A percentile compares a stretch with the other conserved stretches of the same genome.
phyloP scores from a whole-genome alignment of 2,888 invertebrate species.

The Mongoloraphidia duomilia region DNA sequence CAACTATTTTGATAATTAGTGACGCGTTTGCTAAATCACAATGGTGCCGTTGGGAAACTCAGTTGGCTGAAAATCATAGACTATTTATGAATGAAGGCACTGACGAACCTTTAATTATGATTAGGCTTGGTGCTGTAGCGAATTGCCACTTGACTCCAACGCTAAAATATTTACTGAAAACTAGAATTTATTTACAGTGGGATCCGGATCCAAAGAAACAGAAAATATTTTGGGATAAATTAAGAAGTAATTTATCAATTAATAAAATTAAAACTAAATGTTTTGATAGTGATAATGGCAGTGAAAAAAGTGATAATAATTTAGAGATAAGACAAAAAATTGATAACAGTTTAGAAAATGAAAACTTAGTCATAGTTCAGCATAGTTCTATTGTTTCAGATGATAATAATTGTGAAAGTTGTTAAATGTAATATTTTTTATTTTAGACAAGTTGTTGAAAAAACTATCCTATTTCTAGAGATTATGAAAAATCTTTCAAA shows the following conservation, averaged over 20 bases:
- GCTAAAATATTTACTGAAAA: slow-evolving; percentile 44
- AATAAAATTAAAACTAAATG: too few species aligned
- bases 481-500: too few species aligned
- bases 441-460: too few species aligned
- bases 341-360: too few species aligned
- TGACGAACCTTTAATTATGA: slow-evolving; percentile 43
- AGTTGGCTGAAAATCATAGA: slow-evolving; percentile 49
- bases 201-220: slow-evolving; percentile 30
- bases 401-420: too few species aligned
- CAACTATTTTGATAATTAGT: slow-evolving; percentile 50
- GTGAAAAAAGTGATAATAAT: too few species aligned
- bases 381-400: too few species aligned
- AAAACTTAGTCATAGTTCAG: too few species aligned
- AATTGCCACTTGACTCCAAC: slow-evolving; percentile 40
- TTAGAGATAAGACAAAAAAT: too few species aligned
- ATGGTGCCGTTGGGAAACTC: slow-evolving; percentile 59
- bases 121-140: slow-evolving; percentile 44
- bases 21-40: slow-evolving; percentile 53
- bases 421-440: too few species aligned
- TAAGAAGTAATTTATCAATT: slow-evolving; percentile 20
- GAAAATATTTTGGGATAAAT: slow-evolving; percentile 25
- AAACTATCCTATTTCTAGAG: too few species aligned
- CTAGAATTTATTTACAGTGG: slow-evolving; percentile 50
- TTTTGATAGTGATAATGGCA: too few species aligned
- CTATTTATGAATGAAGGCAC: slow-evolving; percentile 37